A percentile compares a stretch with the other conserved stretches of the same genome.
Conservation (phyloP, 1,140 invertebrate genomes). For the Helicoverpa armigera region DNA sequence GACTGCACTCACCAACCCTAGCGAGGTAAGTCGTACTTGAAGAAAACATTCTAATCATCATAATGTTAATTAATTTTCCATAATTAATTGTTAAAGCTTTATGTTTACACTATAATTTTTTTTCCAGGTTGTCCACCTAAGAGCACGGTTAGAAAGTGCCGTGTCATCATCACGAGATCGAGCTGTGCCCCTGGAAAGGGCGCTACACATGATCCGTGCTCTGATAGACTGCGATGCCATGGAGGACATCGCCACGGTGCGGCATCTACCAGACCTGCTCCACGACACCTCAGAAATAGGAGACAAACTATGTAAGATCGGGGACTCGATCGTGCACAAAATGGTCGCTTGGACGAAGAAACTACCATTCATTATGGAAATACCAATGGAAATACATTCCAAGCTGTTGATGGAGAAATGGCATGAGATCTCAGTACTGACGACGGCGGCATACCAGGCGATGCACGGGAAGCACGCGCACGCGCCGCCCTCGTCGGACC, state of each 20-base stretch:
- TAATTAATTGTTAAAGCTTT: neutral
- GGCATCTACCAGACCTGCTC: conserved; percentile 96
- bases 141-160: conserved; percentile 94
- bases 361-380: conserved; percentile 97
- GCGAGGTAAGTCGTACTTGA: conserved; percentile 88
- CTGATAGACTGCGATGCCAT: conserved; percentile 98
- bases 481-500: conserved; percentile 84
- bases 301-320: conserved; percentile 97
- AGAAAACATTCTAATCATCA: neutral
- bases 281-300: conserved; percentile 96
- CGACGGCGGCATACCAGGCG: conserved; percentile 97
- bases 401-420: conserved; percentile 98
- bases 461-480: conserved; percentile 91
- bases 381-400: conserved; percentile 97
- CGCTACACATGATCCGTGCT: conserved; percentile 94
- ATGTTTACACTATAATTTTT: conserved; percentile 43
- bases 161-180: conserved; percentile 95
- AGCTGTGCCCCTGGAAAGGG: conserved; percentile 93
- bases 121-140: conserved; percentile 91
- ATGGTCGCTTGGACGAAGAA: conserved; percentile 99
- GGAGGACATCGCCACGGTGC: conserved; percentile 96
- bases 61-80: neutral
- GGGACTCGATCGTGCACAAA: conserved; percentile 98
- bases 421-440: conserved; percentile 98
- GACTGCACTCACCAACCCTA: conserved; percentile 97